Conservation (phyloP, 2,888 invertebrate genomes). For the Ichneumoninae sp. region DNA sequence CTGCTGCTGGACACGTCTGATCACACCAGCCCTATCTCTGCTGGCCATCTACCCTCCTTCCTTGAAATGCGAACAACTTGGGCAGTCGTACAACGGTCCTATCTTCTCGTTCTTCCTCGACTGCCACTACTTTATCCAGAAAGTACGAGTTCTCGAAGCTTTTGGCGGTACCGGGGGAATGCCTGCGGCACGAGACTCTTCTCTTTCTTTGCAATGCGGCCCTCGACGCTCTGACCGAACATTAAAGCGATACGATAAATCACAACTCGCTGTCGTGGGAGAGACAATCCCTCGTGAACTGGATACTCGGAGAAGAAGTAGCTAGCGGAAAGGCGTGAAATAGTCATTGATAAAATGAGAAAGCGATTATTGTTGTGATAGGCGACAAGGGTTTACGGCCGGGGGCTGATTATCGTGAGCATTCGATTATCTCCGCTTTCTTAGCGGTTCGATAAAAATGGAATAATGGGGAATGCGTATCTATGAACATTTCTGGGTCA, state of each 20-base stretch:
- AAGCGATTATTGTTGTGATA: neutral
- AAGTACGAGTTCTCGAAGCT: constrained; percentile 33
- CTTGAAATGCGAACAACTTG: constrained; percentile 29
- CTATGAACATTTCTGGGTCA: neutral
- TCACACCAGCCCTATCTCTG: constrained; percentile 66
- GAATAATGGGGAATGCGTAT: neutral
- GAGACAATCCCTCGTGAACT: neutral
- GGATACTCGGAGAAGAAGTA: constrained; percentile 1
- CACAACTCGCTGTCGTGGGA: neutral
- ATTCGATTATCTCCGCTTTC: neutral
- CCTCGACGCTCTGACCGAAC: constrained; percentile 14
- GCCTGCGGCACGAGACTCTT: constrained; percentile 23
- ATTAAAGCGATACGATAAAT: constrained; percentile 51
- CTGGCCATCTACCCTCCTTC: constrained; percentile 65
- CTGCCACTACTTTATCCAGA: constrained; percentile 27
- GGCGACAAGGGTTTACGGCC: neutral
- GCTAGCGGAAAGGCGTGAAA: constrained; percentile 8
- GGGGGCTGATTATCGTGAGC: neutral
- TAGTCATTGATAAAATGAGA: constrained; percentile 19
- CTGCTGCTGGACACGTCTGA: constrained; percentile 48
- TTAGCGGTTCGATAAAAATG: neutral
- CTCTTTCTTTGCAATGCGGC: neutral
- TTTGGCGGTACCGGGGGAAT: neutral
- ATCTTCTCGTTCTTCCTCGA: constrained; percentile 33
- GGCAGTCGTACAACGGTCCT: neutral